Conservation (phyloP, 30 jellyfish, hydroid and myxozoan genomes). For the Aurelia aurita region DNA sequence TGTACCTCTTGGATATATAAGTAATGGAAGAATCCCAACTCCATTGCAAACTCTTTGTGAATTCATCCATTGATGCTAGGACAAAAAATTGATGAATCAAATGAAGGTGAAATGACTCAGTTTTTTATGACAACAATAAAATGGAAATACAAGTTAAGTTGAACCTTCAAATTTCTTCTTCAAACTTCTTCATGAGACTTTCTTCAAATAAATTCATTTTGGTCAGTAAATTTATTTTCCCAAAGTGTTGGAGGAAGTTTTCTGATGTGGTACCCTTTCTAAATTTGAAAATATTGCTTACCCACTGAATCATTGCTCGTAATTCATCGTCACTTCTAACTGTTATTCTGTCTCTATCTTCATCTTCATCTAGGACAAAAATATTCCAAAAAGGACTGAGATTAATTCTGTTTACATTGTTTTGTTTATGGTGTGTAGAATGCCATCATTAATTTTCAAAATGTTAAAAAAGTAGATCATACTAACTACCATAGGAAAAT, state of each 20-base stretch:
- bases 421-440: background rate
- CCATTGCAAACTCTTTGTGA: slow-evolving; percentile 80
- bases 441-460: too few species aligned
- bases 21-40: slow-evolving; percentile 48
- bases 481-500: too few species aligned
- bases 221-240: too few species aligned
- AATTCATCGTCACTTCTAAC: slow-evolving; percentile 98
- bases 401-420: background rate
- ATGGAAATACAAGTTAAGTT: too few species aligned
- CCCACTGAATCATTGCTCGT: slow-evolving; percentile 95
- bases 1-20: slow-evolving; percentile 95
- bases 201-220: too few species aligned
- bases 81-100: background rate
- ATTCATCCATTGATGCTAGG: slow-evolving; percentile 79
- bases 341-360: slow-evolving; percentile 96
- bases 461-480: too few species aligned
- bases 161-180: too few species aligned
- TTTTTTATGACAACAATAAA: too few species aligned
- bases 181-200: too few species aligned
- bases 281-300: background rate
- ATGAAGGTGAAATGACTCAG: background rate
- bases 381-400: background rate
- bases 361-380: slow-evolving; percentile 91
- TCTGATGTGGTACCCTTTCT: too few species aligned
- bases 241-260: too few species aligned